Evolutionary conservation across 2,113 vertebrate species (phyloP).

Genomic region (Trachemys scripta): DNA sequence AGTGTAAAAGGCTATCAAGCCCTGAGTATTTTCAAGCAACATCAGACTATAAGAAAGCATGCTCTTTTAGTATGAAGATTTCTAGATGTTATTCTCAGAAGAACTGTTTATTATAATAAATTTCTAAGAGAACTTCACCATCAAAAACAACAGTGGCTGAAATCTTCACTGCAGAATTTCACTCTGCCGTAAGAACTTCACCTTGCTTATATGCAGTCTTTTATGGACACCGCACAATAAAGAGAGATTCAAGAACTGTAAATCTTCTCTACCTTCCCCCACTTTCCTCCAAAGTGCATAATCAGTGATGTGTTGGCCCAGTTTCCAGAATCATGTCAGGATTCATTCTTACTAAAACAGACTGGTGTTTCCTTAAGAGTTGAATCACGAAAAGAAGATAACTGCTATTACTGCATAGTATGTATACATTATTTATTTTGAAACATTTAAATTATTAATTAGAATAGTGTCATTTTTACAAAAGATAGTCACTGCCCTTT

Average conservation of each 20-base stretch:
- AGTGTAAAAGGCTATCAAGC: background rate
- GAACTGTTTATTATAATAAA: background rate
- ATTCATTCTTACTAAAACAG: conserved; percentile 69
- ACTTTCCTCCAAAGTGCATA: conserved; percentile 69
- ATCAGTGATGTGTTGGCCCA: conserved; percentile 64
- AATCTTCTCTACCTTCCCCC: conserved; percentile 47
- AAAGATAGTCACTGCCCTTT: conserved; percentile 15
- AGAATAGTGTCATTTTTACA: conserved; percentile 64
- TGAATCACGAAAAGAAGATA: conserved; percentile 56
- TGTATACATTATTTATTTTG: conserved; percentile 74
- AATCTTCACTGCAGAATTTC: conserved; percentile 20
- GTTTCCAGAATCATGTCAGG: conserved; percentile 52
- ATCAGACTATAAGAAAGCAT: background rate
- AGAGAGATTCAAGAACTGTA: conserved; percentile 22
- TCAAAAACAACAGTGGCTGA: conserved; percentile 5
- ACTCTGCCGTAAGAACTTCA: conserved; percentile 5
- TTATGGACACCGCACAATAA: conserved; percentile 1
- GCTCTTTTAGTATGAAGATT: conserved; percentile 1
- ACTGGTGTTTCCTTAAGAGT: conserved; percentile 45
- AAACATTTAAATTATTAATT: conserved; percentile 75
- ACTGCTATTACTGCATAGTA: conserved; percentile 56
- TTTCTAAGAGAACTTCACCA: conserved; percentile 27
- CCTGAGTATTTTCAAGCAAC: conserved; percentile 2
- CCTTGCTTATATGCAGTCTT: conserved; percentile 10
- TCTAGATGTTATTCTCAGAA: conserved; percentile 45